Evolutionary conservation across 2,113 vertebrate species (phyloP), one percentile per base, ranked within the genome.

Genomic region (Stegastes partitus): DNA sequence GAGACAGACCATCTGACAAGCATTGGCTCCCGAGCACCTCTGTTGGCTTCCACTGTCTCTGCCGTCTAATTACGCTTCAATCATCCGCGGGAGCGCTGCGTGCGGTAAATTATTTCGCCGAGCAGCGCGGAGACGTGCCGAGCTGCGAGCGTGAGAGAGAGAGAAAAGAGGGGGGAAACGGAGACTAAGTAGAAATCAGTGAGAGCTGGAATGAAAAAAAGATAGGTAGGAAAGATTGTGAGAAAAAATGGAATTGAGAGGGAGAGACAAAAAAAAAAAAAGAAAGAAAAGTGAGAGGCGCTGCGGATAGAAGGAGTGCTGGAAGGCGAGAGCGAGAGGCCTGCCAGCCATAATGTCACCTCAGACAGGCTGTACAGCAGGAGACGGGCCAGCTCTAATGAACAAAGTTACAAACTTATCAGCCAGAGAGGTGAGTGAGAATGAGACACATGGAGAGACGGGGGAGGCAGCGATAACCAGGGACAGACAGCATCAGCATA

Each of bases 1-100:
- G 88, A 92, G 89, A 87, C 61, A 65, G 89, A 93, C 94, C 91
- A 92, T 93, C 92, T 93, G 94, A 93, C 87, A 64, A 81, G 77
- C 83, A 19, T 80, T 58, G 74, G 84, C 84, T 89, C 86, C 69
- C 55, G 34, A 85, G 87, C 91, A 88, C 86, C 91, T 87, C 88
- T 39, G 73, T 77, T 85, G 88, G 90, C 90, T 92, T 88, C 86
- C 90, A 64, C 88, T 87, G 92, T 92, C 92, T 93, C 86, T 50
- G 86, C 90, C 79, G 77, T 94, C 94, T 94, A 94, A 94, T 94
- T 94, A 93, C 84, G 89, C 92, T 93, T 94, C 94, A 94, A 93
- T 94, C 94, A 94, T 94, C 87, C 66, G 31, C 84, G 22, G 79
- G 88, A 88, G 82, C 93, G 2, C 93, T 55, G 92, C 89, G 83